Base-by-base conservation (phyloP, 2,888 invertebrate genomes). In the Trimorus sp. region DNA sequence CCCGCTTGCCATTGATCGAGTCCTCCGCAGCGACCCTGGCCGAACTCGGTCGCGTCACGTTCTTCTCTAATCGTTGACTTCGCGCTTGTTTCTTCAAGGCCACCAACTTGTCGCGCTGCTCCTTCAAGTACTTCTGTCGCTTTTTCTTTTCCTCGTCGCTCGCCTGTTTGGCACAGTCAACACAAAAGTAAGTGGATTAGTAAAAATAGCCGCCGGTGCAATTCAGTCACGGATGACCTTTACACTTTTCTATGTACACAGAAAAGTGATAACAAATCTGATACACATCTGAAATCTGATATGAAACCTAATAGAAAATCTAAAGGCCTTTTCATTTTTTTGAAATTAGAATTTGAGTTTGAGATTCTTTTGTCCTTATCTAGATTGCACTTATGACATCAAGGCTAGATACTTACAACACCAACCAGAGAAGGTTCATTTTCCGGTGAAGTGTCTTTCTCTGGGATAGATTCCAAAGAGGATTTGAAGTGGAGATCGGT, bases 61-160 rank as follows among this genome's bases (percentile, higher is more conserved):
- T 95, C 12, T 94, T 94, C 45, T 94, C 94, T 7, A 98, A 92
- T 89, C 96, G 95, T 85, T 96, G 95, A 89, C 96, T 96, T 16
- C 98, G 94, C 26, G 96, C 97, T 89, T 96, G 95, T 89, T 96
- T 97, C 92, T 98, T 99, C 89, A 98, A 92, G 16, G 96, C 96
- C 54, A 98, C 93, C 68, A 99, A 93, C 90, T 98, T 97, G 91
- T 98, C 98, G 36, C 98, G 94, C 90, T 98, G 98, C 79, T 96
- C 95, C 69, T 96, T 95, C 74, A 99, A 92, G 91, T 98, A 98
- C 84, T 96, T 95, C 88, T 97, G 97, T 0, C 98, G 94, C 74
- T 94, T 94, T 81, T 94, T 94, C 59, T 98, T 92, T 85, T 98
- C 97, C 75, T 93, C 93, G 26, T 92, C 92, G 37, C 78, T 85